These are phyloP conservation scores for Erebia palarica DNA, from an alignment of 2,888 invertebrate genomes.

Conservation along the genomic window DNA sequence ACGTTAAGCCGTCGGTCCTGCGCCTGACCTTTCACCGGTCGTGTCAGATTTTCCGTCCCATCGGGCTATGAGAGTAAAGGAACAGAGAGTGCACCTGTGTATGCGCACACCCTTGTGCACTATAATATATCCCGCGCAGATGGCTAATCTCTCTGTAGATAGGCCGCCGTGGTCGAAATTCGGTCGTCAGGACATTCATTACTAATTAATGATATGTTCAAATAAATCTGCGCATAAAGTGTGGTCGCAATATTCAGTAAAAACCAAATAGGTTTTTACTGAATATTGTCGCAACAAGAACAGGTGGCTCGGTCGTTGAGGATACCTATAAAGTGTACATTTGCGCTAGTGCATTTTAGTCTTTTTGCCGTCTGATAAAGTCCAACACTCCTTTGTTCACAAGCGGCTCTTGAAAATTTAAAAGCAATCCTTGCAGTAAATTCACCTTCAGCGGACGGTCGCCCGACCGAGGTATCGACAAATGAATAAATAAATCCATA, in stretches of 20 bases:
- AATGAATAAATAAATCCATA: constrained; percentile 58
- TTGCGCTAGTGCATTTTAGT: constrained; percentile 67
- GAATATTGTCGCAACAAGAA: constrained; percentile 39
- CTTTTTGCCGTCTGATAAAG: constrained; percentile 71
- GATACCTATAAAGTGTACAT: constrained; percentile 45
- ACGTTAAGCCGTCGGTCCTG: too few species aligned
- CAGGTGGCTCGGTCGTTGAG: constrained; percentile 60
- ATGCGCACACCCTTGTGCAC: too few species aligned
- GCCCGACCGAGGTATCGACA: constrained; percentile 53
- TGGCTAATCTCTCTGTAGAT: too few species aligned
- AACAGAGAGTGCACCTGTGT: too few species aligned
- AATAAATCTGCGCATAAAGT: constrained; percentile 10
- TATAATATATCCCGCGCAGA: too few species aligned
- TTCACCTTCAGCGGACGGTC: constrained; percentile 55
- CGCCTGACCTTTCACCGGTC: too few species aligned
- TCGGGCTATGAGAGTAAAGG: too few species aligned
- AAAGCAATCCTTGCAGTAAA: constrained; percentile 70
- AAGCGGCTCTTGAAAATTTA: constrained; percentile 70
- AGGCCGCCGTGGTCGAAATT: too few species aligned
- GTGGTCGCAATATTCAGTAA: constrained; percentile 1
- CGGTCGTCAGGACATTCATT: too few species aligned
- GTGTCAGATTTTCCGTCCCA: too few species aligned
- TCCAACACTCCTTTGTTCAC: constrained; percentile 68
- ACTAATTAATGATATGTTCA: not conserved
- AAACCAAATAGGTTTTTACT: too few species aligned